Percentiles rank a stretch among this genome's conserved stretches.
These are phyloP conservation scores for Cyclophora albipunctata DNA, from an alignment of 2,888 invertebrate genomes.

Conservation along the genomic window DNA sequence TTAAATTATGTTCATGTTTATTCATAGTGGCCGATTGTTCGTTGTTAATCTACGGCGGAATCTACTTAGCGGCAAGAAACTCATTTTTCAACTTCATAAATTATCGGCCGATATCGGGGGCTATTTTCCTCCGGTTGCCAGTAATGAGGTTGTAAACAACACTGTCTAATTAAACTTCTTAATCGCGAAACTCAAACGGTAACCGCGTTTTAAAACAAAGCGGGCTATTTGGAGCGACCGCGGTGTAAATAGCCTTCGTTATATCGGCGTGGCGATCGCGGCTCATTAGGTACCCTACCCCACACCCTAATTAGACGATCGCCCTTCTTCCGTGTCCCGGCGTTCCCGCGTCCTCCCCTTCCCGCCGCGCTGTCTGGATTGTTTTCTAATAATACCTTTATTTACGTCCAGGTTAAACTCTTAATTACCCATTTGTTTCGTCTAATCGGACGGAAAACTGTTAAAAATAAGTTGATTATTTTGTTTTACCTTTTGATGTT, in stretches of 20 bases:
- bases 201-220: constrained; percentile 74
- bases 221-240: constrained; percentile 71
- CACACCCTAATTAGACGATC: constrained; percentile 59
- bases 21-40: constrained; percentile 50
- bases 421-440: constrained; percentile 51
- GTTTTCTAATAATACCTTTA: constrained; percentile 73
- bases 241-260: constrained; percentile 71
- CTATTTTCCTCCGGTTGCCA: constrained; percentile 53
- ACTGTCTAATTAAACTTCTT: constrained; percentile 74
- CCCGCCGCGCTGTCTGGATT: constrained; percentile 44
- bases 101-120: constrained; percentile 66
- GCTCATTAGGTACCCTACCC: constrained; percentile 67
- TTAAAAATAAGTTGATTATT: constrained; percentile 13
- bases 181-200: constrained; percentile 75
- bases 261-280: constrained; percentile 73
- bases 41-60: constrained; percentile 47
- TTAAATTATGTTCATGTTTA: constrained; percentile 47
- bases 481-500: constrained; percentile 1
- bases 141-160: constrained; percentile 76
- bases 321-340: constrained; percentile 37
- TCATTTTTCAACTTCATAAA: constrained; percentile 71
- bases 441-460: constrained; percentile 32
- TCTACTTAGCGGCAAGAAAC: constrained; percentile 53
- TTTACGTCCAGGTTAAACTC: constrained; percentile 56
- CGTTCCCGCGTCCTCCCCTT: constrained; percentile 9